Percentiles rank a stretch among this genome's conserved stretches.
These are phyloP conservation scores for Phragmatobia fuliginosa DNA, from an alignment of 2,888 invertebrate species.

Conservation along the genomic window DNA sequence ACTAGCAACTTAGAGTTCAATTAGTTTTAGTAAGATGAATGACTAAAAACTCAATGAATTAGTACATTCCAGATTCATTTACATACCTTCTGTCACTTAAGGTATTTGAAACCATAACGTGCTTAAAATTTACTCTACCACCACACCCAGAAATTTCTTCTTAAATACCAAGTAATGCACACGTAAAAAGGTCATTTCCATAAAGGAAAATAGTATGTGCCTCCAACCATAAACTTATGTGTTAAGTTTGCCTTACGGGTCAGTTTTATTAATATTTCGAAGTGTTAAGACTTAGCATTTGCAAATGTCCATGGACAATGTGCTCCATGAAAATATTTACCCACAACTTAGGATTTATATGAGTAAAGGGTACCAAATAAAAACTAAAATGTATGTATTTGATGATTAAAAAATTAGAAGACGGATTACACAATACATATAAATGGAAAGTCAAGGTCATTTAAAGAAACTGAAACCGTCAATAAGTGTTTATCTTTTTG, in stretches of 20 bases:
- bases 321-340: slow-evolving; percentile 36
- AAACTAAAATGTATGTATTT: no score
- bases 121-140: neutral
- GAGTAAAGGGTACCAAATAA: neutral
- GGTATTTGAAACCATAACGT: neutral
- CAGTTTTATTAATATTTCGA: slow-evolving; percentile 17
- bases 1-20: no score
- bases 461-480: no score
- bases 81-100: neutral
- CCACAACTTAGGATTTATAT: neutral
- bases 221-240: slow-evolving; percentile 2
- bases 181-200: neutral
- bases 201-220: neutral
- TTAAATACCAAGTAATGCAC: neutral
- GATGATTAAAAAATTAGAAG: no score
- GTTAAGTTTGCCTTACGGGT: slow-evolving; percentile 12
- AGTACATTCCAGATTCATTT: no score
- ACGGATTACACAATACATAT: no score
- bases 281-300: slow-evolving; percentile 18
- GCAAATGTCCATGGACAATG: slow-evolving; percentile 44
- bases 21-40: no score
- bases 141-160: neutral
- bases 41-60: no score
- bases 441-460: no score
- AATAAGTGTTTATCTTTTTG: no score